Conservation (phyloP, 2,888 invertebrate genomes). For the Amblyjoppa proteus region DNA sequence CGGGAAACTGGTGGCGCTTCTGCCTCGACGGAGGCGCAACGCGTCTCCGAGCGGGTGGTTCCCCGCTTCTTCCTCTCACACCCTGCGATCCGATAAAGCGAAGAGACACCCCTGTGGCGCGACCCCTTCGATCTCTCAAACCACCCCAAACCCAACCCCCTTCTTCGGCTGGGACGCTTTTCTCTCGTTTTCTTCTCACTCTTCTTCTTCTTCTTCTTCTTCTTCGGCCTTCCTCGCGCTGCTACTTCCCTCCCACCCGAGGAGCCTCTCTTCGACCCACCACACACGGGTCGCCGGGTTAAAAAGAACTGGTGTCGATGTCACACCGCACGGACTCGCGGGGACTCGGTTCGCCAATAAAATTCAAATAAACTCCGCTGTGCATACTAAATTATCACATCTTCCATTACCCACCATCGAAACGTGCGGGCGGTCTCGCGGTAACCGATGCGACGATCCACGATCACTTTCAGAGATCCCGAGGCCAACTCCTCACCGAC, state of each 20-base stretch:
- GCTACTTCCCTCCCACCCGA: constrained; percentile 3
- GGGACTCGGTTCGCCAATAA: constrained; percentile 83
- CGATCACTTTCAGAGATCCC: not conserved
- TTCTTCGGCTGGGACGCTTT: constrained; percentile 36
- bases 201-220: constrained; percentile 12
- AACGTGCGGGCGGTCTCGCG: constrained; percentile 44
- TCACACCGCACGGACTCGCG: constrained; percentile 73
- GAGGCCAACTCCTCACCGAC: not conserved
- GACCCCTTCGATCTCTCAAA: constrained; percentile 52
- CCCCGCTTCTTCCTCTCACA: constrained; percentile 38
- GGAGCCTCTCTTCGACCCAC: constrained; percentile 37
- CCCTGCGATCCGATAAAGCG: constrained; percentile 81
- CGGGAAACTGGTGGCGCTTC: constrained; percentile 80
- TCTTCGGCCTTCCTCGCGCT: constrained; percentile 20
- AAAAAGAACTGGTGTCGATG: constrained; percentile 44
- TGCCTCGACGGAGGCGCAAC: constrained; percentile 45
- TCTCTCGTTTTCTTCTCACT: not conserved
- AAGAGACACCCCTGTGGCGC: constrained; percentile 68
- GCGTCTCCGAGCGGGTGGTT: constrained; percentile 27
- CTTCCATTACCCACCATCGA: constrained; percentile 82
- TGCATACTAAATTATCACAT: constrained; percentile 85
- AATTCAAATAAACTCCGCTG: constrained; percentile 85
- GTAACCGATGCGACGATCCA: constrained; percentile 36
- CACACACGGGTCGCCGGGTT: constrained; percentile 45
- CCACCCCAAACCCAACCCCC: constrained; percentile 14